Evolutionary conservation across 2,797 vertebrate species (phyloP).

Genomic region (Bucorvus abyssinicus): DNA sequence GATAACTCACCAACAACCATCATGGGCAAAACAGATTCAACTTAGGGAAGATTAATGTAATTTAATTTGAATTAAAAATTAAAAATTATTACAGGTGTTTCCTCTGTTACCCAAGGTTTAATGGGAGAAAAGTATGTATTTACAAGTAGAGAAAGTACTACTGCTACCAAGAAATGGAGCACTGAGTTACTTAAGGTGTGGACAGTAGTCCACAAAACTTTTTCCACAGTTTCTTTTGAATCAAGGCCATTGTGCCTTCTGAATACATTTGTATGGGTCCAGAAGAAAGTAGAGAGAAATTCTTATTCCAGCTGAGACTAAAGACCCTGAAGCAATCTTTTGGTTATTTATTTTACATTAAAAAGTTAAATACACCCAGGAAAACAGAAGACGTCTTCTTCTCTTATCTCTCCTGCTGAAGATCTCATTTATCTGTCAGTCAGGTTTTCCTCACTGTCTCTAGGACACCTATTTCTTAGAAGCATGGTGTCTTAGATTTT

Average conservation of each 20-base stretch:
- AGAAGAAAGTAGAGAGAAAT: neutral
- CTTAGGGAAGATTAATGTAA: neutral
- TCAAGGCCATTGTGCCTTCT: neutral
- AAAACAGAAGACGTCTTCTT: neutral
- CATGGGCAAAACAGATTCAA: neutral
- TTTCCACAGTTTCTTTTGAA: neutral
- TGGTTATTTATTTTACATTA: neutral
- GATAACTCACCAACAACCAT: neutral
- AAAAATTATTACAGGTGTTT: neutral
- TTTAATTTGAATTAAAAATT: neutral
- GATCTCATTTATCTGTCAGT: neutral
- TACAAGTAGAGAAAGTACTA: neutral
- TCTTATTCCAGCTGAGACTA: neutral
- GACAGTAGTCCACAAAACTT: neutral
- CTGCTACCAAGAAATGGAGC: neutral
- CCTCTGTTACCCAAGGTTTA: neutral
- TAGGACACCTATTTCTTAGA: neutral
- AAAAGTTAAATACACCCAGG: neutral
- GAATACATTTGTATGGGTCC: neutral
- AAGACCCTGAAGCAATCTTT: neutral
- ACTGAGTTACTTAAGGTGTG: neutral
- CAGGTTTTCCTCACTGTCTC: neutral
- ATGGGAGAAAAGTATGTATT: neutral
- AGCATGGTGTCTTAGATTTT: neutral
- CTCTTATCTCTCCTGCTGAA: neutral